These are phyloP conservation scores for Neogobius melanostomus DNA, from an alignment of 2,113 vertebrate species.

Conservation along the genomic window DNA sequence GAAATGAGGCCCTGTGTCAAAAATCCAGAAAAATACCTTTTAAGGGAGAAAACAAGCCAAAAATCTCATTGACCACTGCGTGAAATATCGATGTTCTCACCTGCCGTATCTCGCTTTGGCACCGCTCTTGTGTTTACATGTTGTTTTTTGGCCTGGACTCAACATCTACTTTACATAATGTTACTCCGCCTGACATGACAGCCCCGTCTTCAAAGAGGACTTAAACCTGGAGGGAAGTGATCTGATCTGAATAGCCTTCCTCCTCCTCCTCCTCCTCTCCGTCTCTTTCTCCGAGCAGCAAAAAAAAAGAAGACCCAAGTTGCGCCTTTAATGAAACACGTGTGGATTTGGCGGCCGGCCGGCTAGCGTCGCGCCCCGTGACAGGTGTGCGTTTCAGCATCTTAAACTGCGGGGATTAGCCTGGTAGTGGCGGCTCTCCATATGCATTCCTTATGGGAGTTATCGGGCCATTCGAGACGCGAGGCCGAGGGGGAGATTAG, in stretches of 20 bases:
- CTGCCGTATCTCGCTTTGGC: no score
- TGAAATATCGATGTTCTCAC: no score
- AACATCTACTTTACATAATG: no score
- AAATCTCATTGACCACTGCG: no score
- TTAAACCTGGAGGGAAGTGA: conserved; percentile 12
- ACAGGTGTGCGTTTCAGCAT: conserved; percentile 98
- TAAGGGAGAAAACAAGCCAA: no score
- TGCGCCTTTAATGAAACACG: no score
- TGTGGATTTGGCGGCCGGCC: no score
- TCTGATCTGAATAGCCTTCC: conserved; percentile 13
- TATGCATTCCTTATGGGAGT: conserved; percentile 99
- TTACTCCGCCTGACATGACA: not conserved
- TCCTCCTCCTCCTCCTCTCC: not conserved
- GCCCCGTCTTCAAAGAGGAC: not conserved
- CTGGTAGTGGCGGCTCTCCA: conserved; percentile 94
- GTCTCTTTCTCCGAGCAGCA: not conserved
- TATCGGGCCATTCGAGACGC: conserved; percentile 99
- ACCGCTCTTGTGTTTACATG: no score
- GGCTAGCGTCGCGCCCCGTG: conserved; percentile 66
- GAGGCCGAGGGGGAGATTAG: conserved; percentile 99
- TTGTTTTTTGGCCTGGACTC: no score
- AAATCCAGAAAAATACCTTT: no score
- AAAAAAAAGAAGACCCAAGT: no score
- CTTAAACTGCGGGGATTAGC: conserved; percentile 96
- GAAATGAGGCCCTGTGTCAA: no score